Evolutionary conservation across 2,888 invertebrate genomes (phyloP), one percentile per base, ranked within the genome.

Genomic region (Drosophila antonietae): DNA sequence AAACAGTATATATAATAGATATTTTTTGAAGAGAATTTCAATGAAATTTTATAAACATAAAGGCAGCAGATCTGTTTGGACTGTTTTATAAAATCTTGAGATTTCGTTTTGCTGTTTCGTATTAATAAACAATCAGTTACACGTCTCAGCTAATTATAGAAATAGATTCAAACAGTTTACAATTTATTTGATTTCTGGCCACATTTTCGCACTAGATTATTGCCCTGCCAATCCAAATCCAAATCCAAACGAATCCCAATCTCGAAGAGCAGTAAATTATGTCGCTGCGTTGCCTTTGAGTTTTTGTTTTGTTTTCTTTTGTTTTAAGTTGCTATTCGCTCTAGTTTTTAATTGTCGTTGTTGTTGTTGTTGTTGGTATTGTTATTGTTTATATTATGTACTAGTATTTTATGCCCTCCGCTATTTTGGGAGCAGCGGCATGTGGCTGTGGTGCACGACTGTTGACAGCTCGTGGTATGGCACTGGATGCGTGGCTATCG

Each of bases 351-450:
- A 14, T 73, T 63, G 31, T 35, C 14, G n/a, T 28, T 31, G 31
- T 35, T 18, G n/a, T 28, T 31, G n/a, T 73, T 63, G 15, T 39
- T 39, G 7, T 39, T 39, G 39, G 5, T 15, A 7, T 14, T 55
- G 12, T 35, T 23, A 28, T 61, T 73, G 75, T 74, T 74, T 75
- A 70, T 51, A 23, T 52, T 6, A 47, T 64, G 41, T 41, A 70
- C 33, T 55, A 58, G 66, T 46, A 44, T 52, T 52, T 59, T 43
- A 71, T 61, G 61, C 58, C 23, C 53, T 44, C 44, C 33, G 61
- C 58, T 76, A 74, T 75, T 70, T 75, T 53, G 62, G 65, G 58
- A 59, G 55, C 28, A 31, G 31, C 55, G 56, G 51, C 46, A 60
- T 56, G 49, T 62, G 60, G 41, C 18, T 20, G 59, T 41, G 47